Evolutionary conservation across 2,888 invertebrate genomes (phyloP), one percentile per base, ranked within the genome.

Genomic region (Drosophila mayaguana): DNA sequence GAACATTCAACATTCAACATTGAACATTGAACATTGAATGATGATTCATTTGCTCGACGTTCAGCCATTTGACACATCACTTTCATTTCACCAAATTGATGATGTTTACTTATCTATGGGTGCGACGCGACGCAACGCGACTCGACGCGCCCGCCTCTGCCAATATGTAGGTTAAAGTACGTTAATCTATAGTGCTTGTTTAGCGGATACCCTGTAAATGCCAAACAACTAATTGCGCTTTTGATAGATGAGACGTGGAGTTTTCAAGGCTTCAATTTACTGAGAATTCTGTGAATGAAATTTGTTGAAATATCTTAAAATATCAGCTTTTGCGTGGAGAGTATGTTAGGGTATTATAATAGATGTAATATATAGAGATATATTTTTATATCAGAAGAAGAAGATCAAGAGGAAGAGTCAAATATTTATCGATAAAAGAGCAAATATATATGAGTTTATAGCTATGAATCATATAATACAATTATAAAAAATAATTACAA

Each of bases 21-120:
- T 1, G 9, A n/a, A 40, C 18, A 20, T 7, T 5, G 45, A 45
- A 8, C 45, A 62, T 57, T 69, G 59, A 71, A 62, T 64, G 71
- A 74, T 75, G 77, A 77, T 77, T 78, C 71, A 78, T 67, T 62
- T 59, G 45, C 40, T 20, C 20, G 25, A 32, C 36, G 25, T 20
- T 18, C 9, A 45, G 36, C 36, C 40, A 16, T 74, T 66, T 70
- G 77, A 77, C 69, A 66, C 72, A 70, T 62, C 56, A 42, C 32
- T 69, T 73, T 65, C 63, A 56, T 45, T 70, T 50, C 48, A 12
- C 12, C 50, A 77, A 63, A 78, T 78, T 77, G 77, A 77, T 77
- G 74, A 63, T 53, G 42, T 32, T 34, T 16, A 59, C 57, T 71
- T 74, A 78, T 67, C 66, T 59, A 56, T 57, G 38, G 43, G 32